phyloP scores from a whole-genome alignment of 2,113 vertebrate species.

The Trogon melanurus region DNA sequence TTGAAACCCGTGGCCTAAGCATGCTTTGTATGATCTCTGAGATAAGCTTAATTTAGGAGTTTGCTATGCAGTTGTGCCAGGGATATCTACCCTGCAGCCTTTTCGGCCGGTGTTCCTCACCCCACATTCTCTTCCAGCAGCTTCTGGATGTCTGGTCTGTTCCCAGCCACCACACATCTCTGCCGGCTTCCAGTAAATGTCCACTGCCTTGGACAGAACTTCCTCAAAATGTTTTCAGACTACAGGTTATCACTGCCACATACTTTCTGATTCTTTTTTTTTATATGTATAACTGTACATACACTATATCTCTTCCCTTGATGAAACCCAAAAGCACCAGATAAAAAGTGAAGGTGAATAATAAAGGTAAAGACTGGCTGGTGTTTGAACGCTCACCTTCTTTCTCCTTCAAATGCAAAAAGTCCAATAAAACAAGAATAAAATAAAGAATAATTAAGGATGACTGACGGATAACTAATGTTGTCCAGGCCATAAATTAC shows the following conservation, averaged over 20 bases:
- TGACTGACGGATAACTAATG: background rate
- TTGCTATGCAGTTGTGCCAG: constrained; percentile 2
- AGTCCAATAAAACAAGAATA: background rate
- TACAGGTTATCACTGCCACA: background rate
- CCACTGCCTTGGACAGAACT: background rate
- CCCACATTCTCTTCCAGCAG: background rate
- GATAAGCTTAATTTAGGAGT: constrained; percentile 62
- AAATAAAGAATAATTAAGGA: background rate
- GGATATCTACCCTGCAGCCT: constrained; percentile 22
- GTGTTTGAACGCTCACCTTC: background rate
- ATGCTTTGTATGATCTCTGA: background rate
- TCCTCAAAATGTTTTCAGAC: background rate
- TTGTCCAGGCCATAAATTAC: background rate
- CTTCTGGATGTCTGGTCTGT: background rate
- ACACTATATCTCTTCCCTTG: background rate
- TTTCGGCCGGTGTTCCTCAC: constrained; percentile 15
- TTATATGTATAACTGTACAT: background rate
- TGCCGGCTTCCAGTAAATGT: constrained; percentile 7
- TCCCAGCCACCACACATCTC: background rate
- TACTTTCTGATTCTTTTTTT: background rate
- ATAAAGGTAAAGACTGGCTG: background rate
- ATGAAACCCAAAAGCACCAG: background rate
- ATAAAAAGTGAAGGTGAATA: background rate
- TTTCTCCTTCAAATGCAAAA: background rate
- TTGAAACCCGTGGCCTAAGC: constrained; percentile 51